Base-by-base conservation (phyloP, 2,888 invertebrate genomes). In the Catotricha subobsoleta region DNA sequence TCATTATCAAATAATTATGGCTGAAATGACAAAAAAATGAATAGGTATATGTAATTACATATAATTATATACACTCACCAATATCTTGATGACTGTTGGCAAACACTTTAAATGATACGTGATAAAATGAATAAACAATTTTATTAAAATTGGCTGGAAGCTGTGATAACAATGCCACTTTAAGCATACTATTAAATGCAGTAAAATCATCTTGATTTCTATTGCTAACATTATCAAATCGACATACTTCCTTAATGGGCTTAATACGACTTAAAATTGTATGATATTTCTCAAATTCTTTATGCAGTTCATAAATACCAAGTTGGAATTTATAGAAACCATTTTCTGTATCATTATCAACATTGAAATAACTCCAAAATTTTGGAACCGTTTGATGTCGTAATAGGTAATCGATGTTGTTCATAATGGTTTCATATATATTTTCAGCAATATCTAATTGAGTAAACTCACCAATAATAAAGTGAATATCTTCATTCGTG, bases 101-200 rank as follows among this genome's bases (percentile, higher is more conserved):
- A 55, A 80, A 80, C 1, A 80, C 75, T 53, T 75, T 78, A 47
- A 86, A 79, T 4, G 83, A 79, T 16, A 76, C 70, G 59, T 75
- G 74, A 54, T 84, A 87, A 58, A 84, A 86, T 40, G 75, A 72
- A 49, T 74, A 70, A 2, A 82, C 75, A 23, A 80, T 72, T 8
- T 68, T 59, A 52, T 77, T 74, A 50, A 80, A 76, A 50, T 76
- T 67, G 8, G 77, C 57, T 18, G 81, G 80, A 16, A 83, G 56
- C 51, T 81, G 80, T 7, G 81, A 75, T 12, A 82, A 57, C 36
- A 86, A 54, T 9, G 75, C 69, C 12, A 77, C 69, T 52, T 74
- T 64, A 9, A 81, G 62, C 19, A 77, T 64, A 47, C 76, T 67
- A 53, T 76, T 76, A 46, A 81, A 72, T 19, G 44, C 43, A 1